Conservation (phyloP, 2,113 vertebrate genomes). For the Motacilla tschutschensis region DNA sequence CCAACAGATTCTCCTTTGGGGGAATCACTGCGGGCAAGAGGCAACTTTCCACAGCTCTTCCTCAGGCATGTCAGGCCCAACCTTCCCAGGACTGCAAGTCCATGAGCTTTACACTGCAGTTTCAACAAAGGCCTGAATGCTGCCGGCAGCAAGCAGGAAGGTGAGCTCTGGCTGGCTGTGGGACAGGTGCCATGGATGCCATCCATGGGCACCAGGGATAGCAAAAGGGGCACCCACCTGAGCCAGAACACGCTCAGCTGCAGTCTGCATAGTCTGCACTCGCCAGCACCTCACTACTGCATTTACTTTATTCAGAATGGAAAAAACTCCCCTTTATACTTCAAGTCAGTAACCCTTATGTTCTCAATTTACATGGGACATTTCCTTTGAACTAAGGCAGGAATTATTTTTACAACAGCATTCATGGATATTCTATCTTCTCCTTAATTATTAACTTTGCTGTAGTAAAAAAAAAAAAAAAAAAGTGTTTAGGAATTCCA, state of each 20-base stretch:
- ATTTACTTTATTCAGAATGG: neutral
- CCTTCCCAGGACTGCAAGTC: neutral
- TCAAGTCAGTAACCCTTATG: neutral
- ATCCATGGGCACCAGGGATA: rapidly evolving
- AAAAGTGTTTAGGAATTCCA: constrained; percentile 39
- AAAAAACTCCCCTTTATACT: neutral
- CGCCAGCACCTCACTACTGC: neutral
- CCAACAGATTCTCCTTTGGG: neutral
- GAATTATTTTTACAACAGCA: constrained; percentile 14
- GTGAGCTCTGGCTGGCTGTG: rapidly evolving
- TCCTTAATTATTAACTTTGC: constrained; percentile 63
- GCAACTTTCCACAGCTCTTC: neutral
- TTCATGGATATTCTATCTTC: neutral
- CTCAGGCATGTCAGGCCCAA: neutral
- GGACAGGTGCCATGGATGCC: rapidly evolving
- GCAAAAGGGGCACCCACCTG: too few relatives aligned
- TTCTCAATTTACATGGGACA: neutral
- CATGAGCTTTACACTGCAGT: neutral
- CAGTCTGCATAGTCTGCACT: neutral
- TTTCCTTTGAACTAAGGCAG: neutral
- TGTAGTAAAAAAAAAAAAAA: constrained; percentile 48
- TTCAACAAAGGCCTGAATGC: neutral
- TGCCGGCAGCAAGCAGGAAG: rapidly evolving
- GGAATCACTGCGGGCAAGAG: neutral
- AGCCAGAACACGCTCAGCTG: neutral